phyloP scores from a whole-genome alignment of 2,113 vertebrate species.

The Sorex fumeus region DNA sequence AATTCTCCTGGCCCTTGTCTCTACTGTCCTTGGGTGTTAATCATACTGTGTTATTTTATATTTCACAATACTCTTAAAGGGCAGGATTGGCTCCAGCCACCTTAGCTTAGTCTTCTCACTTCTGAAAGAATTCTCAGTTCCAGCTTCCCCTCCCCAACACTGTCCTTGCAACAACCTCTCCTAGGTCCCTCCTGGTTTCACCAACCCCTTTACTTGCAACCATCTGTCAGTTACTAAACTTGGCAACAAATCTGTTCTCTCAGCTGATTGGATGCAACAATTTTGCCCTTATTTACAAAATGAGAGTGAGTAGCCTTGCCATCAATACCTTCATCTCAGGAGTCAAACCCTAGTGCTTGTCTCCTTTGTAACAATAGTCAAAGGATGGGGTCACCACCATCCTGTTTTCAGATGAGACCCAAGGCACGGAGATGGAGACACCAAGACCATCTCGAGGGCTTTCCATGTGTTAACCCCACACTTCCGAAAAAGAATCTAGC shows the following conservation, averaged over 20 bases:
- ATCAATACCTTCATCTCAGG: neutral
- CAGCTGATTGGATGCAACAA: conserved; percentile 53
- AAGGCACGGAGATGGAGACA: neutral
- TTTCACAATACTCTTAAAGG: too few species aligned
- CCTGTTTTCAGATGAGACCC: neutral
- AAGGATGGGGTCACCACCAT: neutral
- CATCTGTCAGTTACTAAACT: conserved; percentile 80
- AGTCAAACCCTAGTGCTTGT: neutral
- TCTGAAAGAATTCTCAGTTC: conserved; percentile 4
- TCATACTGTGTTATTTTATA: too few species aligned
- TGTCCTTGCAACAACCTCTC: conserved; percentile 72
- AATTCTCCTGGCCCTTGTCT: too few species aligned
- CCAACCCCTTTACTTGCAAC: conserved; percentile 63
- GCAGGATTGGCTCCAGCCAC: neutral
- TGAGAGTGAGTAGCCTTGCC: neutral
- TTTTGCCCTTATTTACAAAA: conserved; percentile 71
- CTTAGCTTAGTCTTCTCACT: neutral
- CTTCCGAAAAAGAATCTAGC: neutral
- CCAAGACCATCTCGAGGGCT: neutral
- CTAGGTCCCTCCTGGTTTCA: conserved; percentile 27
- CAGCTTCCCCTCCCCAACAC: neutral
- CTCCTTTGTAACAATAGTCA: neutral
- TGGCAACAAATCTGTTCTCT: conserved; percentile 68
- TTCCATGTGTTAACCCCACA: neutral
- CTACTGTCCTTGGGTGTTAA: too few species aligned